These are phyloP conservation scores for Amblyjoppa fuscipennis DNA, from an alignment of 2,888 invertebrate species.

Conservation along the genomic window DNA sequence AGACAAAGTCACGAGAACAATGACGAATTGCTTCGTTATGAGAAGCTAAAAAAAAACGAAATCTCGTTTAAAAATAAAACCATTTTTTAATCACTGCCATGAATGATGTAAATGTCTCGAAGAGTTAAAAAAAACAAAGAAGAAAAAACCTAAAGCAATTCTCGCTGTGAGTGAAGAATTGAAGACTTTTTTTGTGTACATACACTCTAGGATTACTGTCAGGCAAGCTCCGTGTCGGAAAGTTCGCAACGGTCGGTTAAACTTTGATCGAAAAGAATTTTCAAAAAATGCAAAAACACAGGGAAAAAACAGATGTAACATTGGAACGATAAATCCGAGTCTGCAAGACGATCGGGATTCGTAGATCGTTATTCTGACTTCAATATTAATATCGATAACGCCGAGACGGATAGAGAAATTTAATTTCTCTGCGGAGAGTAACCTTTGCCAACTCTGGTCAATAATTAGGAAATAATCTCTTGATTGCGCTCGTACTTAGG, in stretches of 20 bases:
- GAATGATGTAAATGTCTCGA: constrained; percentile 34
- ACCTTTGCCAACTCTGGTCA: constrained; percentile 43
- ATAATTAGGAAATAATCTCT: constrained; percentile 38
- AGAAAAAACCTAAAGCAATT: constrained; percentile 20
- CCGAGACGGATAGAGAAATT: constrained; percentile 1
- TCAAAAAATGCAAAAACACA: background rate
- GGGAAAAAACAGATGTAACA: background rate
- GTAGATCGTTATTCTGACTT: constrained; percentile 36
- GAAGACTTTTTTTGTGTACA: constrained; percentile 29
- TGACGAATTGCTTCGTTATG: constrained; percentile 51
- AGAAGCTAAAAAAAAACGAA: constrained; percentile 1
- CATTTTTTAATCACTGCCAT: constrained; percentile 62
- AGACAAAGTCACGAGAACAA: constrained; percentile 40
- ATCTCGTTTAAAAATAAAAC: constrained; percentile 25
- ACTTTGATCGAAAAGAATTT: constrained; percentile 8
- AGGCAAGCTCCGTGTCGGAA: constrained; percentile 18
- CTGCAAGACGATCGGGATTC: constrained; percentile 9
- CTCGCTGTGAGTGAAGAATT: constrained; percentile 30
- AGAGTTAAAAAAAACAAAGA: constrained; percentile 33
- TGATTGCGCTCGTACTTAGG: constrained; percentile 20
- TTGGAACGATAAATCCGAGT: constrained; percentile 20
- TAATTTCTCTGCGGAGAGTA: constrained; percentile 57
- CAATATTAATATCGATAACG: constrained; percentile 46
- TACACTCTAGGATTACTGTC: constrained; percentile 22
- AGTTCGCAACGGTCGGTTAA: background rate